Evolutionary conservation across 2,888 invertebrate genomes (phyloP).

Genomic region (Phorcus lineatus): DNA sequence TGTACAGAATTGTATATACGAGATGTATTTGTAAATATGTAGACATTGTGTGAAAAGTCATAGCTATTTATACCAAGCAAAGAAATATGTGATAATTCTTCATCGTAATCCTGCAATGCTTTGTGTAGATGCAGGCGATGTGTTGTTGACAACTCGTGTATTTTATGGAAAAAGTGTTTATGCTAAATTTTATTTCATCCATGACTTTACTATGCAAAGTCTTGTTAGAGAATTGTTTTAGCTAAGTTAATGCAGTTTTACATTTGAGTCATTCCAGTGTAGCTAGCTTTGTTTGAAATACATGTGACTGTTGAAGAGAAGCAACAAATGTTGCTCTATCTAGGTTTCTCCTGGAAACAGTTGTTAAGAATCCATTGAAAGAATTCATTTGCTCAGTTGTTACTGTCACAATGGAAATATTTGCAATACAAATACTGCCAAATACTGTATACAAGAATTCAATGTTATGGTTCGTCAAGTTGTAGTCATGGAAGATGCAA

Average conservation of each 20-base stretch:
- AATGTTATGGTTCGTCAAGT: too few species aligned
- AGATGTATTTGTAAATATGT: neutral
- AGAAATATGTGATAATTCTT: conserved; percentile 12
- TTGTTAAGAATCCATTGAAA: too few species aligned
- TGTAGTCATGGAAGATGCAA: too few species aligned
- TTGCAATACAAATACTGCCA: too few species aligned
- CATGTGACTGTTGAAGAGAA: too few species aligned
- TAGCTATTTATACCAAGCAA: conserved; percentile 14
- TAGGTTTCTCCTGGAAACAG: too few species aligned
- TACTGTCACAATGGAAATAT: too few species aligned
- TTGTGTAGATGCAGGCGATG: neutral
- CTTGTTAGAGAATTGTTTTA: neutral
- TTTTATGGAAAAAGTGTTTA: neutral
- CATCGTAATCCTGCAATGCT: neutral
- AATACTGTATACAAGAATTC: too few species aligned
- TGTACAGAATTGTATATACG: conserved; percentile 8
- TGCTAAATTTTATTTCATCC: neutral
- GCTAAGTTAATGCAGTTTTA: too few species aligned
- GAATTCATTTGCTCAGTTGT: too few species aligned
- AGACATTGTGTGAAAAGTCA: neutral
- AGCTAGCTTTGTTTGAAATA: too few species aligned
- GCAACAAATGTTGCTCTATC: too few species aligned
- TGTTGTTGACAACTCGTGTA: neutral
- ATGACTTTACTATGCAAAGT: neutral
- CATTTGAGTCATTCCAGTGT: neutral